Conservation (phyloP, 2,113 vertebrate genomes). For the Zapus hudsonius region DNA sequence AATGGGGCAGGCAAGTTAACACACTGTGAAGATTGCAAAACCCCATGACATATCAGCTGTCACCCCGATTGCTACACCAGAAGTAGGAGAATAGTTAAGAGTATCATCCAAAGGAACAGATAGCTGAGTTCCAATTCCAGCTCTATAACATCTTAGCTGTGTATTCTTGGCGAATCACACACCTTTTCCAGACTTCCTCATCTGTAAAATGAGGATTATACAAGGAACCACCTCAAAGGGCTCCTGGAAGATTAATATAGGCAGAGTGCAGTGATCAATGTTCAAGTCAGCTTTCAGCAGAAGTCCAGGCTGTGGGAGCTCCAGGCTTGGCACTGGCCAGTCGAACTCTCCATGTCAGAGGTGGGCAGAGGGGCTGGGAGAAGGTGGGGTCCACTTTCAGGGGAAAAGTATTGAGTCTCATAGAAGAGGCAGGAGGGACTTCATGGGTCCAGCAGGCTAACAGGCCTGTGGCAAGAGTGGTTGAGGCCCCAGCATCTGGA, state of each 20-base stretch:
- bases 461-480: background rate
- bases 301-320: background rate
- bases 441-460: background rate
- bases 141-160: background rate
- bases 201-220: background rate
- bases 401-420: rapidly evolving
- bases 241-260: background rate
- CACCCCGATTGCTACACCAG: background rate
- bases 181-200: conserved; percentile 2
- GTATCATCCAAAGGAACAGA: background rate
- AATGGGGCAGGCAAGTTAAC: background rate
- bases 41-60: background rate
- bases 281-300: background rate
- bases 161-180: background rate
- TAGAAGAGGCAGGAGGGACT: background rate
- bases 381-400: background rate
- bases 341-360: no score
- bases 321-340: background rate
- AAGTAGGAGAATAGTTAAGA: background rate
- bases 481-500: background rate
- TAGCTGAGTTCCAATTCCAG: background rate
- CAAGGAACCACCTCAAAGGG: background rate
- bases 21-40: background rate
- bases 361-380: background rate
- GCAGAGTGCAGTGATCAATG: background rate